Conservation (phyloP, 2,888 invertebrate species). For the Rhamphomyia laevipes region DNA sequence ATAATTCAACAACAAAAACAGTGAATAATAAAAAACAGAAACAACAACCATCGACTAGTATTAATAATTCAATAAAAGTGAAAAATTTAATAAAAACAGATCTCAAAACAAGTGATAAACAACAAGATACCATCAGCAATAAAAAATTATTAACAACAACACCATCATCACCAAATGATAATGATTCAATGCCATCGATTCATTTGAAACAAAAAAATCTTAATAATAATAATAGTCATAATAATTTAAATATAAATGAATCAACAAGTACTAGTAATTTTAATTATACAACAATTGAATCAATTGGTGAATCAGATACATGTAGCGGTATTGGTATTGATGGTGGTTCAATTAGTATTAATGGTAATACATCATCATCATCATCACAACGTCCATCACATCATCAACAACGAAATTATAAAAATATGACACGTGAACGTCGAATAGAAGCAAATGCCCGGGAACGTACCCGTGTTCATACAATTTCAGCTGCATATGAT, state of each 20-base stretch:
- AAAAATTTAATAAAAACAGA: slow-evolving; percentile 8
- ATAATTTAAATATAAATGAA: not conserved
- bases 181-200: slow-evolving; percentile 10
- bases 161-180: slow-evolving; percentile 10
- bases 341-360: not conserved
- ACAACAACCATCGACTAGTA: not conserved
- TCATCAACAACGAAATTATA: slow-evolving; percentile 76
- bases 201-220: slow-evolving; percentile 3
- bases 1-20: not conserved
- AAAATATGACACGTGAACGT: slow-evolving; percentile 88
- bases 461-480: slow-evolving; percentile 85
- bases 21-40: slow-evolving; percentile 1
- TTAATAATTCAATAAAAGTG: not conserved
- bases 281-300: not conserved
- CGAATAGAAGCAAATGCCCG: slow-evolving; percentile 90
- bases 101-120: slow-evolving; percentile 7
- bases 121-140: too few species aligned
- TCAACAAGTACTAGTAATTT: not conserved
- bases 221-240: not conserved
- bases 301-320: not conserved
- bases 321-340: slow-evolving; percentile 6
- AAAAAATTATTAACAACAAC: not conserved
- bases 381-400: slow-evolving; percentile 20
- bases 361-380: not conserved
- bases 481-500: slow-evolving; percentile 91